Percentiles rank a stretch among this genome's conserved stretches.
These are phyloP conservation scores for Martes martes DNA, from an alignment of 2,113 vertebrate genomes.

Conservation along the genomic window DNA sequence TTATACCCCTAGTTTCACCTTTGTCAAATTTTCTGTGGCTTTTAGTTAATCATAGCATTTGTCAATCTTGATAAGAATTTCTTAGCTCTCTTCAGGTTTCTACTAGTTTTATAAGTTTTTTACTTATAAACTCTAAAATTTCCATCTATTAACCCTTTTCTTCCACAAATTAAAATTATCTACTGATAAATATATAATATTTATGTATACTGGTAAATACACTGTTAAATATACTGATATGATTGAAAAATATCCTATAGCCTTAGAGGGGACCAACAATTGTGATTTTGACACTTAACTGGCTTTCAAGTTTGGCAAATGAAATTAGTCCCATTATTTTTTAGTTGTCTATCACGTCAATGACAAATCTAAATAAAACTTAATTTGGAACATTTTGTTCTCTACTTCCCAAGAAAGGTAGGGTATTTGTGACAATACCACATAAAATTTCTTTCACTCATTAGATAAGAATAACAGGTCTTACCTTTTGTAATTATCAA, in stretches of 20 bases:
- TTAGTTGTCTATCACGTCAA: not conserved
- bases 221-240: not conserved
- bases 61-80: not conserved
- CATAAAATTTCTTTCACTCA: constrained; percentile 20
- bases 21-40: not conserved
- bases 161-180: constrained; percentile 13
- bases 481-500: not conserved
- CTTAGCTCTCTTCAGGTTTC: not conserved
- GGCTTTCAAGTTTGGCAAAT: not conserved
- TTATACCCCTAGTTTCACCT: not conserved
- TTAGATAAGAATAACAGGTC: not conserved
- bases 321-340: not conserved
- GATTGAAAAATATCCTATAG: not conserved
- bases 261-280: not conserved
- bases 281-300: not conserved
- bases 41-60: constrained; percentile 11
- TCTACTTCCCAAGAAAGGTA: not conserved
- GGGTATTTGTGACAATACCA: not conserved
- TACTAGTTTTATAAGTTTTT: constrained; percentile 32
- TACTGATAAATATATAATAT: not conserved
- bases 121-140: not conserved
- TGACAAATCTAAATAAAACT: not conserved
- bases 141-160: not conserved
- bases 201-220: not conserved
- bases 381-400: not conserved